These are phyloP conservation scores for Chloroceryle aenea DNA, from an alignment of 2,113 vertebrate species.

Conservation along the genomic window DNA sequence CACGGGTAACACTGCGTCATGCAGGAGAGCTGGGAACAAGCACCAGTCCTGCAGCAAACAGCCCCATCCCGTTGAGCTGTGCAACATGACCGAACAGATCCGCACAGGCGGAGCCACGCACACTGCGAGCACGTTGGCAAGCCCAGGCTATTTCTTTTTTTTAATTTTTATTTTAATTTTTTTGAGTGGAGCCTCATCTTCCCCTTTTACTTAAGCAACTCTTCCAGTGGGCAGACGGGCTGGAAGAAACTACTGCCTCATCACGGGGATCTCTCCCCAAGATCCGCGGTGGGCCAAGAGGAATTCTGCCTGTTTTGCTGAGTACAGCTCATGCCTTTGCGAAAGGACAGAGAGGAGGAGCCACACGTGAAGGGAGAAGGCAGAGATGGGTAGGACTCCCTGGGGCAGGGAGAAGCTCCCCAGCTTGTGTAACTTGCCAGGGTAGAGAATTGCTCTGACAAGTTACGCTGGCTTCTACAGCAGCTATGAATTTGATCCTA, in stretches of 20 bases:
- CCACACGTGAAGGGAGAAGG: background rate
- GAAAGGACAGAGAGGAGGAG: background rate
- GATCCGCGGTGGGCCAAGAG: background rate
- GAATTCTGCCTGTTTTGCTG: background rate
- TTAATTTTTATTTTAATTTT: background rate
- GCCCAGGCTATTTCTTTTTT: too few relatives aligned
- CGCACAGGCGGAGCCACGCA: background rate
- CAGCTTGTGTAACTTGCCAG: conserved; percentile 36
- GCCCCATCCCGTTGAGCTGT: background rate
- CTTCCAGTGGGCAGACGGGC: background rate
- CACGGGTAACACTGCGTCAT: background rate
- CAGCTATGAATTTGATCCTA: conserved; percentile 44
- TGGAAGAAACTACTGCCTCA: background rate
- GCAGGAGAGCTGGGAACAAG: background rate
- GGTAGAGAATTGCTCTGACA: conserved; percentile 42
- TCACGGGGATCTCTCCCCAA: background rate
- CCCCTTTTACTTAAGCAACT: background rate
- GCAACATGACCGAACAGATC: conserved; percentile 36
- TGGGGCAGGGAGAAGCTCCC: background rate
- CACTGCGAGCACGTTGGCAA: background rate
- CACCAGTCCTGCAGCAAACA: background rate
- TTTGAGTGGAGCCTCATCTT: background rate
- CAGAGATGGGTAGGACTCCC: background rate
- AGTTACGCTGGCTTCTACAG: conserved; percentile 30
- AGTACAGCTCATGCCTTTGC: background rate